Conservation (phyloP, 2,113 vertebrate species). For the Sitta europaea region DNA sequence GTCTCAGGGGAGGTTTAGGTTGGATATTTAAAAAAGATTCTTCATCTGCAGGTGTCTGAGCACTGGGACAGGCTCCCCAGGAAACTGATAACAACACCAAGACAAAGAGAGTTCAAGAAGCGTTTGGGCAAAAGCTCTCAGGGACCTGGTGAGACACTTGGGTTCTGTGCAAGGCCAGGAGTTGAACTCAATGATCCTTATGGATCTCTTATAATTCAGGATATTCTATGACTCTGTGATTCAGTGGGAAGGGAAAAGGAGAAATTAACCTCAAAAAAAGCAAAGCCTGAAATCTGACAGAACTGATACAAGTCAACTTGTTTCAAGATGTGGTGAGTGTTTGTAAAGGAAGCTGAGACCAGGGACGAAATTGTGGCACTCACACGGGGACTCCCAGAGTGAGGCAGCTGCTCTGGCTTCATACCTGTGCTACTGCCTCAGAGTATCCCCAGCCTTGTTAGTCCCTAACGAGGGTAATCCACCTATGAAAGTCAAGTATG, state of each 20-base stretch:
- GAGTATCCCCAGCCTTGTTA: background rate
- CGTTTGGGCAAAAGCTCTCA: rapidly evolving
- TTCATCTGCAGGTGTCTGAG: background rate
- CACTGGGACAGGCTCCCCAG: background rate
- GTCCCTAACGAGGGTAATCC: background rate
- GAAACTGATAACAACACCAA: background rate
- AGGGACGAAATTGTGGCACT: background rate
- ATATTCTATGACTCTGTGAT: background rate
- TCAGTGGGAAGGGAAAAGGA: background rate
- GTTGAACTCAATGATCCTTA: rapidly evolving
- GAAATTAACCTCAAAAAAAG: background rate
- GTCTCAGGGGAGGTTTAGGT: background rate
- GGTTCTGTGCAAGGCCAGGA: background rate
- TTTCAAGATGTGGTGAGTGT: background rate
- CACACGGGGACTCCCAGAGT: background rate
- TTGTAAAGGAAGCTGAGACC: background rate
- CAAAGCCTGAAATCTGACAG: background rate
- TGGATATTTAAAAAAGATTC: background rate
- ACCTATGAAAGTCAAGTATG: background rate
- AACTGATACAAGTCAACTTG: background rate
- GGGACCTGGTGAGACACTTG: background rate
- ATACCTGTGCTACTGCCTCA: background rate
- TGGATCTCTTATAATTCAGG: background rate
- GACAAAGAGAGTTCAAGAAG: rapidly evolving
- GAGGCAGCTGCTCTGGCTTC: background rate